Evolutionary conservation across 2,797 vertebrate species (phyloP).

Genomic region (Sparidentex hasta): DNA sequence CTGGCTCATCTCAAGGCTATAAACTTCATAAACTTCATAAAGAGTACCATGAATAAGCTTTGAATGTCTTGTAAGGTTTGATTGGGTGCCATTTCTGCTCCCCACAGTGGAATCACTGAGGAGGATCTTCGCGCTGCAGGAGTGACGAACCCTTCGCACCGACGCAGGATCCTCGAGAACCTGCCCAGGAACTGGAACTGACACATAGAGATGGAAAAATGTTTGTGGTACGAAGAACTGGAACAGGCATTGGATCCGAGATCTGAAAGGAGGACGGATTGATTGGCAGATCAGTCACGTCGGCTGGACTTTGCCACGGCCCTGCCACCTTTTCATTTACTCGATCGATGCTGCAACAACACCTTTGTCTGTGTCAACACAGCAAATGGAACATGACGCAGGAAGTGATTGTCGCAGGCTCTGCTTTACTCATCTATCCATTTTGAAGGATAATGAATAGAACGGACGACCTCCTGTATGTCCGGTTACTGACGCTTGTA

Average conservation of each 20-base stretch:
- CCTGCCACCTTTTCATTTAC: slow-evolving; percentile 40
- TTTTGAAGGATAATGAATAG: slow-evolving; percentile 20
- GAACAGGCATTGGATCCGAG: slow-evolving; percentile 29
- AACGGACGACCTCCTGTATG: slow-evolving; percentile 45
- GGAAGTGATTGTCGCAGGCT: slow-evolving; percentile 38
- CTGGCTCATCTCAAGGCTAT: too few relatives aligned
- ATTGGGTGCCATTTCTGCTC: not conserved
- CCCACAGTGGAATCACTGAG: slow-evolving; percentile 86
- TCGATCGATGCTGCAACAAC: slow-evolving; percentile 46
- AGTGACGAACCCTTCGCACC: slow-evolving; percentile 84
- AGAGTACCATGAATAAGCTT: not conserved
- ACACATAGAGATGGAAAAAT: slow-evolving; percentile 33
- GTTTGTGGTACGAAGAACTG: slow-evolving; percentile 44
- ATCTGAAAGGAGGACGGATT: slow-evolving; percentile 10
- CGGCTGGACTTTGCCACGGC: slow-evolving; percentile 35
- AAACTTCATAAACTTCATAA: not conserved
- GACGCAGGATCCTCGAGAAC: slow-evolving; percentile 87
- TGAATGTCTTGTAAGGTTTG: not conserved
- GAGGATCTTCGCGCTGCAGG: slow-evolving; percentile 86
- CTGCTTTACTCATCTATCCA: slow-evolving; percentile 27
- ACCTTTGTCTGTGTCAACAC: slow-evolving; percentile 39
- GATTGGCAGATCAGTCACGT: slow-evolving; percentile 9
- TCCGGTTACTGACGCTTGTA: slow-evolving; percentile 27
- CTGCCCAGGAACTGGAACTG: slow-evolving; percentile 88
- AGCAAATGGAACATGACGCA: slow-evolving; percentile 35